phyloP scores from a whole-genome alignment of 2,888 invertebrate species.

The Agapostemon virescens region DNA sequence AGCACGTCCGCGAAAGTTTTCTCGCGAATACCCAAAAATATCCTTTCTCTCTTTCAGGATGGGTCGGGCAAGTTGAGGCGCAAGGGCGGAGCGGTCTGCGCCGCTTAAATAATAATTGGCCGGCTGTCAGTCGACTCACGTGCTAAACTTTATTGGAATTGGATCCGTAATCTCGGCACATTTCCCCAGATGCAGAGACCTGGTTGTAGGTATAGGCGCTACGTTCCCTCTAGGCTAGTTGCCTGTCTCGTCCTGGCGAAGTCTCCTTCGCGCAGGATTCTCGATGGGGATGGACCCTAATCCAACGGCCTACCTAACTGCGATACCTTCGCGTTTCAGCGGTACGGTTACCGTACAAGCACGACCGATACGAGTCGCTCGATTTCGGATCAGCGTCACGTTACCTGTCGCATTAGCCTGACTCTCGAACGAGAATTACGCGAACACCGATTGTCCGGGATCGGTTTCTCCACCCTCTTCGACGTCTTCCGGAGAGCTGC shows the following conservation, averaged over 20 bases:
- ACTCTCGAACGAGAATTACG: conserved; percentile 40
- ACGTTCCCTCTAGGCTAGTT: neutral
- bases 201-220: neutral
- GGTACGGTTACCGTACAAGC: conserved; percentile 57
- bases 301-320: conserved; percentile 74
- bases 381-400: conserved; percentile 73
- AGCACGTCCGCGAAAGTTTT: conserved; percentile 57
- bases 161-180: conserved; percentile 78
- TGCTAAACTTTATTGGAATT: conserved; percentile 79
- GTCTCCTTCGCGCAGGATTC: conserved; percentile 64
- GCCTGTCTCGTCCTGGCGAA: conserved; percentile 25
- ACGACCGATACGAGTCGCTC: conserved; percentile 48
- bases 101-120: conserved; percentile 74
- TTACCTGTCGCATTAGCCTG: conserved; percentile 73
- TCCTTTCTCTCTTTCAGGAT: conserved; percentile 7
- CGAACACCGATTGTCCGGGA: conserved; percentile 48
- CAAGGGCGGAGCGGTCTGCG: conserved; percentile 54
- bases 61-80: conserved; percentile 18
- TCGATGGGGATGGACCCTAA: conserved; percentile 74
- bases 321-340: conserved; percentile 63
- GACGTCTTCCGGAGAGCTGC: conserved; percentile 1
- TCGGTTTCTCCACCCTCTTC: conserved; percentile 20
- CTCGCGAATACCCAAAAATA: conserved; percentile 52
- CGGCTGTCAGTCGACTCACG: conserved; percentile 76
- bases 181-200: conserved; percentile 73